Evolutionary conservation across 1,140 invertebrate genomes (phyloP).

Genomic region (Drosophila sp.): DNA sequence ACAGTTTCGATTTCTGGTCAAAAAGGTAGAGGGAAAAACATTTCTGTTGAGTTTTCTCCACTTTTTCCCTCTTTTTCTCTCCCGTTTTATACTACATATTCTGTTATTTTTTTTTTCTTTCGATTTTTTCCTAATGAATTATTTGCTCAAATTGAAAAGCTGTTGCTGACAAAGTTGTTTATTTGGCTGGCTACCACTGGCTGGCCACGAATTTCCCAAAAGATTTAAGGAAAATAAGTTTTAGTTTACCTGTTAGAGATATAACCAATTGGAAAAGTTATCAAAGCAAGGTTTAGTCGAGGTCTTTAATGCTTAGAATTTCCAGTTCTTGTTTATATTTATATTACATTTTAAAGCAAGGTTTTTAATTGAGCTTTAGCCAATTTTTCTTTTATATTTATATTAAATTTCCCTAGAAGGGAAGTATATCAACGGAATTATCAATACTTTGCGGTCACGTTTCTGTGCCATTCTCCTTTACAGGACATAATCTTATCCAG

Average conservation of each 20-base stretch:
- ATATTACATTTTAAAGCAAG: too few relatives aligned
- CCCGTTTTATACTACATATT: constrained; percentile 30
- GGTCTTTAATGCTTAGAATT: too few relatives aligned
- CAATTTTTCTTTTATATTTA: too few relatives aligned
- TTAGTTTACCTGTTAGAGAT: too few relatives aligned
- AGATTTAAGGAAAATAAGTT: background rate
- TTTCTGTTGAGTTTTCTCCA: constrained; percentile 69
- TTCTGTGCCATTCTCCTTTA: background rate
- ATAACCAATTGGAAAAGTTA: too few relatives aligned
- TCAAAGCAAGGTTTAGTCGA: too few relatives aligned
- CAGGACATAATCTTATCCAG: background rate
- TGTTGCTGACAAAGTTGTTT: constrained; percentile 71
- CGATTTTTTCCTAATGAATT: constrained; percentile 46
- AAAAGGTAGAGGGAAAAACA: constrained; percentile 63
- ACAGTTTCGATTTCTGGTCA: constrained; percentile 71
- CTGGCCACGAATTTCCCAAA: constrained; percentile 14
- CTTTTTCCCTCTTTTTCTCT: constrained; percentile 33
- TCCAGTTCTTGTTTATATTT: too few relatives aligned
- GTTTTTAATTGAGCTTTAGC: too few relatives aligned
- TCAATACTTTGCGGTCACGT: background rate
- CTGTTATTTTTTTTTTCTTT: background rate
- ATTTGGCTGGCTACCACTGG: constrained; percentile 24
- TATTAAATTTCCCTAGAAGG: background rate
- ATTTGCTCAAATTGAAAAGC: constrained; percentile 65
- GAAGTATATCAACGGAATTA: background rate